phyloP scores from a whole-genome alignment of 2,888 invertebrate species.

The Megamerina dolium region DNA sequence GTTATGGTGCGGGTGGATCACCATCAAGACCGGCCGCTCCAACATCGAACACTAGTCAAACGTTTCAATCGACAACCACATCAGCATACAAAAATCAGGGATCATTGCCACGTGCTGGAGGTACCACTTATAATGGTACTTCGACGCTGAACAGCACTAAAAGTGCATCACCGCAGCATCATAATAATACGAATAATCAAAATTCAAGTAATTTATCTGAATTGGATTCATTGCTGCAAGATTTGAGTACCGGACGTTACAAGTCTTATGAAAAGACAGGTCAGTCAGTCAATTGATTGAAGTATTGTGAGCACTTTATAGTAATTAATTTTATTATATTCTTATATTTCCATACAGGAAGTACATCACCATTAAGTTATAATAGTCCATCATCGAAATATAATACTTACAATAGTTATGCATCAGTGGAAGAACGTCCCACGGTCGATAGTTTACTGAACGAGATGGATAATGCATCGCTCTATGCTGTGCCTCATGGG shows the following conservation, averaged over 20 bases:
- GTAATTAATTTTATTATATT: too few relatives aligned
- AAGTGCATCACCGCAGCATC: slow-evolving; percentile 15
- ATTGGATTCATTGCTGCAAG: slow-evolving; percentile 84
- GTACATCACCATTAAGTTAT: slow-evolving; percentile 37
- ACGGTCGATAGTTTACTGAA: slow-evolving; percentile 85
- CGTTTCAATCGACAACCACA: slow-evolving; percentile 3
- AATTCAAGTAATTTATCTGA: slow-evolving; percentile 79
- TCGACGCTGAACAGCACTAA: slow-evolving; percentile 6
- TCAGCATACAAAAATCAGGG: slow-evolving; percentile 40
- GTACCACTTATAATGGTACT: slow-evolving; percentile 24
- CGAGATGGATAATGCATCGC: slow-evolving; percentile 59
- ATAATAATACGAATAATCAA: too few relatives aligned
- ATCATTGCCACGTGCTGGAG: slow-evolving; percentile 32
- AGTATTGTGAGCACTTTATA: too few relatives aligned
- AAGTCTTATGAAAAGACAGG: slow-evolving; percentile 50
- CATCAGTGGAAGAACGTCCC: slow-evolving; percentile 56
- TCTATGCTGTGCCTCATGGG: slow-evolving; percentile 70
- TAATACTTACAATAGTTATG: slow-evolving; percentile 39
- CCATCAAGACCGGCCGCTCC: slow-evolving; percentile 4
- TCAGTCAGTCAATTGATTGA: too few relatives aligned
- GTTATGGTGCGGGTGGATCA: slow-evolving; percentile 6
- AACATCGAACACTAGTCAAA: slow-evolving; percentile 25
- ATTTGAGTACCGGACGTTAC: slow-evolving; percentile 76
- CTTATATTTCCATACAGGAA: slow-evolving; percentile 28
- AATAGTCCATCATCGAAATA: slow-evolving; percentile 46